Evolutionary conservation across 2,797 vertebrate genomes (phyloP), one percentile per base, ranked within the genome.

Genomic region (Sardinella longiceps): DNA sequence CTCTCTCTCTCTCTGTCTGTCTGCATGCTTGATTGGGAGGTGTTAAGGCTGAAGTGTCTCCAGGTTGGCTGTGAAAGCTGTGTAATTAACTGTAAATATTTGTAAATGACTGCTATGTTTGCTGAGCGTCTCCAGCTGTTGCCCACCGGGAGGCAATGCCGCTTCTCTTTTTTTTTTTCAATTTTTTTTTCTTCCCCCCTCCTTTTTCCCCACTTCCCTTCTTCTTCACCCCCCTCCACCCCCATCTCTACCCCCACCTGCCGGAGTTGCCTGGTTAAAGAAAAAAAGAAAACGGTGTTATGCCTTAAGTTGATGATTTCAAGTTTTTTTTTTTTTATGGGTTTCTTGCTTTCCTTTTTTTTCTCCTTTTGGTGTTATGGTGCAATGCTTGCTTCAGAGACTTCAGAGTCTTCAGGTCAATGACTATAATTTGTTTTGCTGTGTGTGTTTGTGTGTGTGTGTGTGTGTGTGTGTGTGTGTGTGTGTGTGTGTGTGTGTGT

Each of bases 51-150:
- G 81, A 80, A 90, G 70, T 70, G 37, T 23, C 45, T 89, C 89
- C 86, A 87, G 82, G 83, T 87, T 86, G 28, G 23, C 84, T 89
- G 80, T 86, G 87, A 88, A 89, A 60, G 82, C 88, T 87, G 85
- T 85, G 66, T 88, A 90, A 90, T 91, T 87, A 86, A 83, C 80
- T 89, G 85, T 88, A 88, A 90, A 90, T 89, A 86, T 90, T 87
- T 88, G 87, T 87, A 86, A 89, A 85, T 82, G 53, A 50, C 77
- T 84, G 33, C 56, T 53, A 10, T 82, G 83, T 85, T 86, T 89
- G 80, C 80, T 51, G 45, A 86, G 80, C 37, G 15, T 87, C 85
- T 88, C 88, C 90, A 89, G 90, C 90, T 90, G 89, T 89, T 88
- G 66, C 84, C 85, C 85, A 63, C 84, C 53, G 82, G 87, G 86